Percentiles rank a stretch among this genome's conserved stretches.
Conservation (phyloP, 2,888 invertebrate species). For the Rugalucina vietnamica region DNA sequence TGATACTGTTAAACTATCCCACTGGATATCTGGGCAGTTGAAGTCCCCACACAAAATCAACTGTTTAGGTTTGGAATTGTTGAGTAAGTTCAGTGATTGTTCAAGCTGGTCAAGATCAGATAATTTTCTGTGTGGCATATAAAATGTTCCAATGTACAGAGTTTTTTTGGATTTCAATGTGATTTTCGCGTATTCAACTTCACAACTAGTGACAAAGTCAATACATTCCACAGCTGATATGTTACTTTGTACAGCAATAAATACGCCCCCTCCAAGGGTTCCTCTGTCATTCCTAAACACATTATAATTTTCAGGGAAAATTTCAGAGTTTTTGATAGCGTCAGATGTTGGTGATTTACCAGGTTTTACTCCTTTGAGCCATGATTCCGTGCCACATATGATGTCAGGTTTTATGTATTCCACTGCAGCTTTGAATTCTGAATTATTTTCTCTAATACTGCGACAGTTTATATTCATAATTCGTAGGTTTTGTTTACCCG, state of each 20-base stretch:
- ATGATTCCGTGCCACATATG: constrained; percentile 20
- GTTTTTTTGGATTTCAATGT: constrained; percentile 13
- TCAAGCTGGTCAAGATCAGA: neutral
- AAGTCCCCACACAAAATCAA: constrained; percentile 24
- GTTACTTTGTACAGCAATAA: constrained; percentile 9
- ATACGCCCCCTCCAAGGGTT: constrained; percentile 26
- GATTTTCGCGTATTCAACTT: constrained; percentile 27
- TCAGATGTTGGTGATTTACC: constrained; percentile 1
- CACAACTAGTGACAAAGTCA: constrained; percentile 21
- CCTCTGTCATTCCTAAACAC: constrained; percentile 36
- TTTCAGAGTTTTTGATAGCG: constrained; percentile 6
- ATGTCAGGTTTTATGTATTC: constrained; percentile 25
- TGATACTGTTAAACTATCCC: constrained; percentile 5
- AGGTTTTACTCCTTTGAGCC: constrained; percentile 13
- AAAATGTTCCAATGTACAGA: constrained; percentile 15
- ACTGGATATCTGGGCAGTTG: constrained; percentile 50
- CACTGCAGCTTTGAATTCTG: constrained; percentile 8
- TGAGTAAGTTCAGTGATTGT: neutral
- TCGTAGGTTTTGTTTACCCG: neutral
- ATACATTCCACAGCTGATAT: constrained; percentile 18
- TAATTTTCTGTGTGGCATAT: constrained; percentile 26
- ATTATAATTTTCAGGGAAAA: constrained; percentile 21
- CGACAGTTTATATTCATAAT: constrained; percentile 22
- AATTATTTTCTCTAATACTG: neutral
- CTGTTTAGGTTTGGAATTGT: constrained; percentile 3